phyloP scores from a whole-genome alignment of 2,888 invertebrate species.

The Phengaris alcon region DNA sequence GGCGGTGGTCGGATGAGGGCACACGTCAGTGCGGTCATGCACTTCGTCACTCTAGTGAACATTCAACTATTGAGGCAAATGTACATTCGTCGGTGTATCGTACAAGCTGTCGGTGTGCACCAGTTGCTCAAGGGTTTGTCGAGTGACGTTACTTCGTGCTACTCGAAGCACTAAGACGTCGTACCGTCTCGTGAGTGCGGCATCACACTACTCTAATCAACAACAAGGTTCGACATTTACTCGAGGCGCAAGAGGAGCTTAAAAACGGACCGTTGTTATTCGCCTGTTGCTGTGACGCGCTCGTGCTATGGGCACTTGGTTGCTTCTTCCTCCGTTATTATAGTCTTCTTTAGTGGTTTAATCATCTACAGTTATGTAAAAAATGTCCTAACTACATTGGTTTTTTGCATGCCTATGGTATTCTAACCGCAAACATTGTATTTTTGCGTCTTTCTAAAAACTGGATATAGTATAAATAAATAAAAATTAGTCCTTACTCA shows the following conservation, averaged over 20 bases:
- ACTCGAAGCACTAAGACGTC: conserved; percentile 68
- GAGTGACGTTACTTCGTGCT: conserved; percentile 55
- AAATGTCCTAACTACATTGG: background rate
- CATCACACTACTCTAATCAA: conserved; percentile 77
- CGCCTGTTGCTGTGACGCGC: conserved; percentile 36
- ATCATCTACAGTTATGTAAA: conserved; percentile 30
- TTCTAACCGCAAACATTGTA: background rate
- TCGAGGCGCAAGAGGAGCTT: conserved; percentile 71
- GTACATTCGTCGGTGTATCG: conserved; percentile 63
- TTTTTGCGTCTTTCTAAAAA: background rate
- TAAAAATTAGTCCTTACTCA: background rate
- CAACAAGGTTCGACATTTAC: conserved; percentile 73
- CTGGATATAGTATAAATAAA: background rate
- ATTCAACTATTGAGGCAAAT: conserved; percentile 68
- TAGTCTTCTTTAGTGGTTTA: conserved; percentile 35
- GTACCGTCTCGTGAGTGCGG: conserved; percentile 68
- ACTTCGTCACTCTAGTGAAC: conserved; percentile 58
- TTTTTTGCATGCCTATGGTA: conserved; percentile 7
- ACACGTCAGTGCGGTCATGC: conserved; percentile 72
- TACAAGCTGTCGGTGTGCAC: conserved; percentile 68
- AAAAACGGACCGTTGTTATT: conserved; percentile 58
- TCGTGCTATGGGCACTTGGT: conserved; percentile 1
- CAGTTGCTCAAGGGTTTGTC: conserved; percentile 73
- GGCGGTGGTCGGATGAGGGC: conserved; percentile 65
- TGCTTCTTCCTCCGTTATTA: conserved; percentile 26